These are phyloP conservation scores for Nothocercus julius DNA, from an alignment of 2,113 vertebrate genomes.

Conservation along the genomic window DNA sequence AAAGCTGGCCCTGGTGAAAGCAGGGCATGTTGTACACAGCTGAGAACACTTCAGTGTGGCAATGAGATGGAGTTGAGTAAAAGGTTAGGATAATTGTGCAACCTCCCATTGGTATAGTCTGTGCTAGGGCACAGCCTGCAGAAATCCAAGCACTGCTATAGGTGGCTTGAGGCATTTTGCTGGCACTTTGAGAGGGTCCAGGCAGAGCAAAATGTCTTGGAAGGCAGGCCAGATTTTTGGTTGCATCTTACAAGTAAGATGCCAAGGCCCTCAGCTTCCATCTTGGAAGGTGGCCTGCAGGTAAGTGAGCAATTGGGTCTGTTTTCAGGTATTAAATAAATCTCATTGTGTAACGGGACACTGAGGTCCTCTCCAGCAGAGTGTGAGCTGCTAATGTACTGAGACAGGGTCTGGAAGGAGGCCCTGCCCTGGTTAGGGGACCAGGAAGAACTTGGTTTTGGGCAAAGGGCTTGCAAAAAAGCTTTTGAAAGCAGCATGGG, in stretches of 20 bases:
- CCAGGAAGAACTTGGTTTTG: not conserved
- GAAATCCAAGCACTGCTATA: not conserved
- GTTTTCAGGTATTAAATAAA: not conserved
- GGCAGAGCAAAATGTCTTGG: not conserved
- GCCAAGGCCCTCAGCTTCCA: not conserved
- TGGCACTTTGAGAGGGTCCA: not conserved
- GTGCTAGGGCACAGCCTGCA: not conserved
- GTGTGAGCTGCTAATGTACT: not conserved
- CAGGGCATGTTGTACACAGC: not conserved
- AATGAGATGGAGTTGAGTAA: not conserved
- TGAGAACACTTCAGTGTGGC: not conserved
- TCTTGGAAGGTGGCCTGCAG: not conserved
- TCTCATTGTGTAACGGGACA: not conserved
- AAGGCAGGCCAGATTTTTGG: not conserved
- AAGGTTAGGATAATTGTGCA: not conserved
- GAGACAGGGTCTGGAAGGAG: not conserved
- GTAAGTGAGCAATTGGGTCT: not conserved
- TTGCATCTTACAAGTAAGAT: too few relatives aligned
- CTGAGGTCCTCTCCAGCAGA: not conserved
- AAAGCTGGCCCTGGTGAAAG: not conserved
- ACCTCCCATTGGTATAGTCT: fast-evolving
- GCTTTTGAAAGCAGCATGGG: not conserved
- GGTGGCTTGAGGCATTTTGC: not conserved
- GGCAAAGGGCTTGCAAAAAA: not conserved
- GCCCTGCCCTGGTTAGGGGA: not conserved